phyloP scores from a whole-genome alignment of 2,113 vertebrate species.

The Bostrychus sinensis region DNA sequence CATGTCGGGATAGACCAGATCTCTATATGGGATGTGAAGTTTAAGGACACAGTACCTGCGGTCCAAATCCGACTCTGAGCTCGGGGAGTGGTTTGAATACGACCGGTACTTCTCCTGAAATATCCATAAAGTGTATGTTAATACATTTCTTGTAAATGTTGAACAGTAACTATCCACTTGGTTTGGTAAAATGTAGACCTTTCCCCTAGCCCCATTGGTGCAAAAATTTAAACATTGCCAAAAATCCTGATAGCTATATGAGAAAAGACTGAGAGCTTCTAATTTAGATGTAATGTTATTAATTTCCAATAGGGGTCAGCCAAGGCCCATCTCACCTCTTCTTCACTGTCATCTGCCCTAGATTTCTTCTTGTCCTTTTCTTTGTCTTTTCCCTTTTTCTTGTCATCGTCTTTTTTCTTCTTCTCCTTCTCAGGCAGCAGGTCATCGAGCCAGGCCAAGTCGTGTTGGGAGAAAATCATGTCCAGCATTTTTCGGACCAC shows the following conservation, averaged over 20 bases:
- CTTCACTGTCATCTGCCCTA: conserved; percentile 65
- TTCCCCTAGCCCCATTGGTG: too few species aligned
- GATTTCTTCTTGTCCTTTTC: conserved; percentile 71
- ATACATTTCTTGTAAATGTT: too few species aligned
- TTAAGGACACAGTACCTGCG: conserved; percentile 89
- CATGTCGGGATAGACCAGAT: conserved; percentile 71
- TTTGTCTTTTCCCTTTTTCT: conserved; percentile 72
- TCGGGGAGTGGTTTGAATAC: conserved; percentile 86
- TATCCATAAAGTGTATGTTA: background rate
- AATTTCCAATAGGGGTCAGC: conserved; percentile 64
- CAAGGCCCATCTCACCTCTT: conserved; percentile 73
- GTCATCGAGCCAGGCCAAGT: conserved; percentile 95
- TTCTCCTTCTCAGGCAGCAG: conserved; percentile 94
- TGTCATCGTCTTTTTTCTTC: conserved; percentile 88
- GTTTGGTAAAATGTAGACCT: too few species aligned
- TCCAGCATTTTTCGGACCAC: conserved; percentile 90
- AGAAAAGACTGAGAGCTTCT: background rate
- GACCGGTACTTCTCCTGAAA: conserved; percentile 86
- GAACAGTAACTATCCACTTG: too few species aligned
- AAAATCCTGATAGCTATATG: too few species aligned
- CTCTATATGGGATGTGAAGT: conserved; percentile 80
- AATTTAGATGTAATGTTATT: background rate
- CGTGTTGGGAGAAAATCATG: conserved; percentile 92
- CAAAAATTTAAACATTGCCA: too few species aligned
- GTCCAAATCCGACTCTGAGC: conserved; percentile 86